Evolutionary conservation across 2,888 invertebrate species (phyloP).

Genomic region (Nomada ferruginata): DNA sequence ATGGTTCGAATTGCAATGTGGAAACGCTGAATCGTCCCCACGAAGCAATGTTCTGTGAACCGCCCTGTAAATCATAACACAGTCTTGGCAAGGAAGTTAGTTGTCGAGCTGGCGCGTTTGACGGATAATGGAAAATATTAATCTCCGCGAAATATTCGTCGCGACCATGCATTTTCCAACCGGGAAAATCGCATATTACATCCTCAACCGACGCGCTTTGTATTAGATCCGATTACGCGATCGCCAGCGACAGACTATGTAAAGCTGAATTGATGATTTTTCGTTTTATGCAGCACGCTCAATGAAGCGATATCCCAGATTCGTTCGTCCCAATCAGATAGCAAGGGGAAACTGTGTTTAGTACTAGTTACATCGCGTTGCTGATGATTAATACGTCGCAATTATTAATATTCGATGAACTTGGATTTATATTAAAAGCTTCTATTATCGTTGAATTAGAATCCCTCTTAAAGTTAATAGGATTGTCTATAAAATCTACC

Average conservation of each 20-base stretch:
- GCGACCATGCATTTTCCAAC: constrained; percentile 2
- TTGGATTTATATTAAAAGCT: no score
- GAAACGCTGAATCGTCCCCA: constrained; percentile 70
- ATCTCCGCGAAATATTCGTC: constrained; percentile 46
- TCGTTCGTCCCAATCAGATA: no score
- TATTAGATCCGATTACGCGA: neutral
- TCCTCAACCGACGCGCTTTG: neutral
- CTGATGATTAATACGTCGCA: no score
- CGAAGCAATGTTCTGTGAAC: constrained; percentile 71
- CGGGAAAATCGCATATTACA: neutral
- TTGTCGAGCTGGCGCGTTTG: constrained; percentile 60
- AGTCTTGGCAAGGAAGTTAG: constrained; percentile 64
- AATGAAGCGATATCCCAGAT: no score
- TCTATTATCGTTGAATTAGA: no score
- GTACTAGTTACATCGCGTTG: no score
- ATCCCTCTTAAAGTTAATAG: no score
- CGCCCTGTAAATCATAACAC: constrained; percentile 68
- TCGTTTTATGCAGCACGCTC: neutral
- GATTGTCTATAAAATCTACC: no score
- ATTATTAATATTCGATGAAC: no score
- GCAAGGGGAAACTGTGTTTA: no score
- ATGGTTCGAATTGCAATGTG: constrained; percentile 70
- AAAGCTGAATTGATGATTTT: neutral
- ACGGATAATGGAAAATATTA: constrained; percentile 63
- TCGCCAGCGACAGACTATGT: neutral